Percentiles rank a stretch among this genome's conserved stretches.
These are phyloP conservation scores for Luehdorfia chinensis DNA, from an alignment of 1,140 invertebrate species.

Conservation along the genomic window DNA sequence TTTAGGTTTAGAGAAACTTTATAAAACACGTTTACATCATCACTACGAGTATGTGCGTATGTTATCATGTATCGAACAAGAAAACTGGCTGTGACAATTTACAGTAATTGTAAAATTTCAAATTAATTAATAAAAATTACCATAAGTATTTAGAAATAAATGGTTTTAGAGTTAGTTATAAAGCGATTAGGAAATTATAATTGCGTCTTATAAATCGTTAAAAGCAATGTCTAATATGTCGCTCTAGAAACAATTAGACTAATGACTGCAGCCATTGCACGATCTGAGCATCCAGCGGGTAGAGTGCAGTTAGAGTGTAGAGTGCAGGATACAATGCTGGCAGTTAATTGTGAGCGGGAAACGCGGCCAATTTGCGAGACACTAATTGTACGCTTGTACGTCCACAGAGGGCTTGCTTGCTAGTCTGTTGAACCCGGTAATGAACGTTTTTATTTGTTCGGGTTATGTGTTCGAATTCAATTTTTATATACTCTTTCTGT, in stretches of 20 bases:
- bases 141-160: no score
- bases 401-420: neutral
- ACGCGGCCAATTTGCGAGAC: slow-evolving; percentile 15
- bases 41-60: no score
- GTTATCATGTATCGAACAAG: no score
- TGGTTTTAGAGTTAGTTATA: no score
- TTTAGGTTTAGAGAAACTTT: no score
- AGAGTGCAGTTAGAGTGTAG: neutral
- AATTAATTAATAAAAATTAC: no score
- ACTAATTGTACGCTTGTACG: slow-evolving; percentile 13
- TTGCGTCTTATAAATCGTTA: neutral
- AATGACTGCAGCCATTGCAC: slow-evolving; percentile 8
- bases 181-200: no score
- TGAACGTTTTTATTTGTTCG: neutral
- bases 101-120: no score
- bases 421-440: slow-evolving; percentile 5
- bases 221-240: neutral
- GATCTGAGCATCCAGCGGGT: neutral
- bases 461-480: neutral
- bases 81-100: no score
- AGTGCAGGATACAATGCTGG: slow-evolving; percentile 8
- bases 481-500: no score
- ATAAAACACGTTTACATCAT: no score
- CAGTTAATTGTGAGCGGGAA: slow-evolving; percentile 14
- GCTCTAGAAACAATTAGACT: slow-evolving; percentile 9